A percentile compares a stretch with the other conserved stretches of the same genome.
Evolutionary conservation across 2,888 invertebrate genomes (phyloP).

Genomic region (Allophyes oxyacanthae): DNA sequence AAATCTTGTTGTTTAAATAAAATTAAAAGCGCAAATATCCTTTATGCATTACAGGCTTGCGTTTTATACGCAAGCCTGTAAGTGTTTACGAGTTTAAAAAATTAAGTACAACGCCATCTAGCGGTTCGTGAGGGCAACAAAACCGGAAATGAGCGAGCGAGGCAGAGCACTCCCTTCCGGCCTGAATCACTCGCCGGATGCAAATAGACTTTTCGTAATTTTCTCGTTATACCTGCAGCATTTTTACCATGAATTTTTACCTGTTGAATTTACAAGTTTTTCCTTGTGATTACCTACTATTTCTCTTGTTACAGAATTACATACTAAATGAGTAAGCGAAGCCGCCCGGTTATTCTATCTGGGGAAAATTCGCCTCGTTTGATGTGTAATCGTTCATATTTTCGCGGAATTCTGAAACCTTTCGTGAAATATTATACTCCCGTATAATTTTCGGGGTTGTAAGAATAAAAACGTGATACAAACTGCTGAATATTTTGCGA

Average conservation of each 20-base stretch:
- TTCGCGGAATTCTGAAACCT: conserved; percentile 22
- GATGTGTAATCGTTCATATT: conserved; percentile 42
- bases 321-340: conserved; percentile 21
- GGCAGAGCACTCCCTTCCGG: conserved; percentile 62
- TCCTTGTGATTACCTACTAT: conserved; percentile 5
- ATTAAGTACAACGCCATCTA: conserved; percentile 55
- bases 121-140: conserved; percentile 22
- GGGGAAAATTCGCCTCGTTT: conserved; percentile 38
- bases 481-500: not conserved
- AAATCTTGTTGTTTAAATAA: conserved; percentile 20
- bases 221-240: conserved; percentile 57
- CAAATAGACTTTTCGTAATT: conserved; percentile 71
- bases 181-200: conserved; percentile 68
- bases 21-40: conserved; percentile 32
- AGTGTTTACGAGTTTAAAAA: conserved; percentile 15
- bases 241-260: conserved; percentile 58
- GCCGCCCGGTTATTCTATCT: conserved; percentile 22
- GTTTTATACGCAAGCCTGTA: conserved; percentile 13
- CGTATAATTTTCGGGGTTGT: conserved; percentile 4
- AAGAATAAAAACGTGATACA: not conserved
- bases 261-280: conserved; percentile 63
- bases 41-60: too few relatives aligned
- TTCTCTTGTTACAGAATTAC: conserved; percentile 25
- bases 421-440: conserved; percentile 18
- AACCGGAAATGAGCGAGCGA: conserved; percentile 64